A percentile compares a stretch with the other conserved stretches of the same genome.
phyloP scores from a whole-genome alignment of 2,113 vertebrate species.

The Festucalex cinctus region DNA sequence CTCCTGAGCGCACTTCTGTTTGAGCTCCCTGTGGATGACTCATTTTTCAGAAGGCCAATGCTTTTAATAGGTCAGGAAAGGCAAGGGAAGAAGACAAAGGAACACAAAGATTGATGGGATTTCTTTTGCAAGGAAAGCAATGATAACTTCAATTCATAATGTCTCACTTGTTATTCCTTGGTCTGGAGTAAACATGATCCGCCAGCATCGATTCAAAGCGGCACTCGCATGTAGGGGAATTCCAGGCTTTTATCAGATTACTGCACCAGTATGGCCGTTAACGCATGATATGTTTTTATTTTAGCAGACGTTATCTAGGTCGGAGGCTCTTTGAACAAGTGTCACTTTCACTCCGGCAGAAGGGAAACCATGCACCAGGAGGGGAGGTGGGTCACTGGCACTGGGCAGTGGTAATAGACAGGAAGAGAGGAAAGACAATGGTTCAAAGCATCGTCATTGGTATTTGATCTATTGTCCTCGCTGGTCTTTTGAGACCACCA shows the following conservation, averaged over 20 bases:
- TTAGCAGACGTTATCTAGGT: constrained; percentile 36
- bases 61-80: constrained; percentile 17
- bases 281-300: constrained; percentile 17
- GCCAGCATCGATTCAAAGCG: constrained; percentile 28
- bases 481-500: constrained; percentile 66
- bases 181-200: constrained; percentile 29
- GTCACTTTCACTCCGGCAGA: constrained; percentile 53
- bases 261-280: constrained; percentile 14
- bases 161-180: constrained; percentile 21
- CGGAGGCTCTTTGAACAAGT: constrained; percentile 35
- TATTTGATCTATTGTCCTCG: constrained; percentile 73
- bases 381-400: constrained; percentile 20
- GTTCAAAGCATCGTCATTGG: constrained; percentile 66
- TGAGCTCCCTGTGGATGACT: constrained; percentile 32
- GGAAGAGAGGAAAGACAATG: constrained; percentile 58
- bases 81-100: constrained; percentile 14
- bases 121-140: constrained; percentile 24
- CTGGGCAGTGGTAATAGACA: constrained; percentile 39
- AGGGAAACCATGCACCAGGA: constrained; percentile 17
- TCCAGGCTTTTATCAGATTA: constrained; percentile 45
- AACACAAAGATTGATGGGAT: constrained; percentile 7
- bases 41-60: constrained; percentile 32
- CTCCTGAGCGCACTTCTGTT: constrained; percentile 21
- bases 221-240: constrained; percentile 44
- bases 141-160: constrained; percentile 31